Base-by-base conservation (phyloP, 2,888 invertebrate species). In the Drosophila kuntzei region DNA sequence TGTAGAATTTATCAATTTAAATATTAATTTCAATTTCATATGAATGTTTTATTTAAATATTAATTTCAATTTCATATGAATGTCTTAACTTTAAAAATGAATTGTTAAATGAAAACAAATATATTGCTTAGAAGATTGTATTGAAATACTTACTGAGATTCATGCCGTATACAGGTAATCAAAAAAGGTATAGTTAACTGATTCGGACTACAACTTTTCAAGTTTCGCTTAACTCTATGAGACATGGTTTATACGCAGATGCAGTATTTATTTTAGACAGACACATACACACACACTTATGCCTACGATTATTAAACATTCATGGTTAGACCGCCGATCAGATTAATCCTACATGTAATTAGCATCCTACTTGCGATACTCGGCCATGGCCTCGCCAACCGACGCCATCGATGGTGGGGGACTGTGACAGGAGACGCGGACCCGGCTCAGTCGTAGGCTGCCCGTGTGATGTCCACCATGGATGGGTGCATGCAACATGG, bases 401-500 rank as follows among this genome's bases (percentile, higher is more conserved):
- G 66, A 18, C 18, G 44, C 25, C 43, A 75, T 59, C 27, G 62
- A 61, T 4, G 80, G 79, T 59, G 90, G 90, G 14, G 91, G 91
- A 63, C 89, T 91, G 63, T 90, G 90, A 60, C 89, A 90, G 59
- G 90, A 79, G 54, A 84, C 85, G 37, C 89, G 89, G 11, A 76
- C 77, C 32, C 77, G 71, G 27, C 69, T 71, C 27, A 76, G 58
- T 14, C 74, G 72, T 41, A 78, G 59, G 12, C 80, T 78, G 58
- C 75, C 74, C 46, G 66, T 77, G 27, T 85, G 86, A 8, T 69
- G 59, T 34, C 57, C 55, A 20, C 27, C 59, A 39, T 57, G 49
- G 9, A 64, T 14, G 11, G 64, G 39, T 22, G 55, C 53, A 34
- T 58, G 62, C 50, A 55, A 47, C 58, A 63, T 44, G 32, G 66